Evolutionary conservation across 2,113 vertebrate species (phyloP).

Genomic region (Paradisaea rubra): DNA sequence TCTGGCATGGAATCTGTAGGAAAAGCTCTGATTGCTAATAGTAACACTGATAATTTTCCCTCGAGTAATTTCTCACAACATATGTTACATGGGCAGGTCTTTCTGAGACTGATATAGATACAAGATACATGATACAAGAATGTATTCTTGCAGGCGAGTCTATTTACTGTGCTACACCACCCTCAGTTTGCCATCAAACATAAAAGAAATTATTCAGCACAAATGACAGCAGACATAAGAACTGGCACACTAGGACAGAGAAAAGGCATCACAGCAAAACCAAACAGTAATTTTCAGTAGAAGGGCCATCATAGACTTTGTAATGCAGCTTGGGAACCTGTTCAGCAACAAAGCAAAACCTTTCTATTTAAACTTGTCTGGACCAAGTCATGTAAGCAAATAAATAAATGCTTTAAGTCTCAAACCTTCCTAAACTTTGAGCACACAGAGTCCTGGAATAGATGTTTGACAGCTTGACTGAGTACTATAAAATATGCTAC

Average conservation of each 20-base stretch:
- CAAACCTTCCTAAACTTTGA: background rate
- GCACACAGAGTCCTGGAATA: background rate
- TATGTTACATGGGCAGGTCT: background rate
- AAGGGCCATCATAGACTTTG: background rate
- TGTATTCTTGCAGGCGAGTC: background rate
- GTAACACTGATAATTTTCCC: background rate
- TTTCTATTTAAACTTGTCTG: background rate
- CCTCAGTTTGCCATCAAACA: background rate
- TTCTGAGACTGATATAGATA: background rate
- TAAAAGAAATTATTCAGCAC: background rate
- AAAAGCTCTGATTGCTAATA: background rate
- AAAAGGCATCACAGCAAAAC: background rate
- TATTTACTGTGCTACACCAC: background rate
- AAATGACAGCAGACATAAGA: background rate
- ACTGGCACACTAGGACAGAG: background rate
- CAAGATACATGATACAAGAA: background rate
- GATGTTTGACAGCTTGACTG: background rate
- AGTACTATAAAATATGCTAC: background rate
- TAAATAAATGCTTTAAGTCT: background rate
- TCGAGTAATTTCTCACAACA: background rate
- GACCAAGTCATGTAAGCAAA: background rate
- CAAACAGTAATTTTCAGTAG: background rate
- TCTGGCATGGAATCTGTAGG: background rate
- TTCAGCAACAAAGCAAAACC: background rate
- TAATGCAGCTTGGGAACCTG: background rate